Percentiles rank a stretch among this genome's conserved stretches.
phyloP scores from a whole-genome alignment of 2,888 invertebrate species.

The Anticlea derivata region DNA sequence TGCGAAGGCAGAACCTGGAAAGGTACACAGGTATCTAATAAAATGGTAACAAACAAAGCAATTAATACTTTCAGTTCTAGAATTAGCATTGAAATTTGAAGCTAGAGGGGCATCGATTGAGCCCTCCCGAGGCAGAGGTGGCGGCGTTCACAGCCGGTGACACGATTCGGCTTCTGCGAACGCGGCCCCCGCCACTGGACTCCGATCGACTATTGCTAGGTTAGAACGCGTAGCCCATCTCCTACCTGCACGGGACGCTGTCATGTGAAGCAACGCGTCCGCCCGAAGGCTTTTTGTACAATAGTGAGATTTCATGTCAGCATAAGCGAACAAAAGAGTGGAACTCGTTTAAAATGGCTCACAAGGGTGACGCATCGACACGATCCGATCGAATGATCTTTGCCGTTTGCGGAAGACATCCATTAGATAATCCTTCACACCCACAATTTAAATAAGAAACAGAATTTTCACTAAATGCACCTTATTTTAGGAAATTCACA shows the following conservation, averaged over 20 bases:
- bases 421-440: slow-evolving; percentile 37
- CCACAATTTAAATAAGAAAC: slow-evolving; percentile 37
- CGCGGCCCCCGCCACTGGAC: slow-evolving; percentile 2
- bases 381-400: slow-evolving; percentile 77
- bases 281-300: not conserved
- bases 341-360: slow-evolving; percentile 77
- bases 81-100: too few species aligned
- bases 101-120: too few species aligned
- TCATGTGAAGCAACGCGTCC: not conserved
- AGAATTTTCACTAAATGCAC: slow-evolving; percentile 60
- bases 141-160: not conserved
- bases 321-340: slow-evolving; percentile 45
- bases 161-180: not conserved
- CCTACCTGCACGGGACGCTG: not conserved
- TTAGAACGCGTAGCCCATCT: slow-evolving; percentile 14
- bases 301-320: not conserved
- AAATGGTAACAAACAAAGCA: too few species aligned
- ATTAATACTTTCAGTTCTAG: too few species aligned
- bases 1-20: too few species aligned
- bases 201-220: slow-evolving; percentile 17
- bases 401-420: slow-evolving; percentile 44
- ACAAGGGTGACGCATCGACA: slow-evolving; percentile 83
- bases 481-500: slow-evolving; percentile 66
- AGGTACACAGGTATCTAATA: too few species aligned
- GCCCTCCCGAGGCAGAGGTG: too few species aligned